These are phyloP conservation scores for Heliconius congener DNA, from an alignment of 1,140 invertebrate species.

Conservation along the genomic window DNA sequence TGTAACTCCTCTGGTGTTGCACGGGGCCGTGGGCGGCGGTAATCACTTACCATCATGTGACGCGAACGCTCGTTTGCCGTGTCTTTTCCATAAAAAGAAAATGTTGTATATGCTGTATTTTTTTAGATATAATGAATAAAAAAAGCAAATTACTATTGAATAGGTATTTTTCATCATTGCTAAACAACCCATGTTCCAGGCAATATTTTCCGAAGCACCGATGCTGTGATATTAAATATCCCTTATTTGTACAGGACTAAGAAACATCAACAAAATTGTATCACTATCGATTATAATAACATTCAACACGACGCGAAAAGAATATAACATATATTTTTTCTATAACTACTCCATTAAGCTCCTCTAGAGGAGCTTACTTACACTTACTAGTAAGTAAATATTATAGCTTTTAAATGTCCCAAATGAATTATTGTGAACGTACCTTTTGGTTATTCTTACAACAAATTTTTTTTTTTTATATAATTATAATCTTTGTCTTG, in stretches of 20 bases:
- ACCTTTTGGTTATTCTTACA: no score
- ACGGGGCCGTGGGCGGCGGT: no score
- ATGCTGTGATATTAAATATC: conserved; percentile 19
- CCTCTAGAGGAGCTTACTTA: not conserved
- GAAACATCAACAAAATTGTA: conserved; percentile 25
- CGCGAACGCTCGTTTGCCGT: no score
- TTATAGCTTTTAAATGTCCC: not conserved
- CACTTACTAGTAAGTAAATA: not conserved
- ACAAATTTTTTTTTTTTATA: no score
- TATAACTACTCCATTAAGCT: conserved; percentile 1
- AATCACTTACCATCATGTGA: no score
- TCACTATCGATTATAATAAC: conserved; percentile 26
- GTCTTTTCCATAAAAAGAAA: no score
- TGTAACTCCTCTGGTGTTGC: no score
- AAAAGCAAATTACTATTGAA: conserved; percentile 11
- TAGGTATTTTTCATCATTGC: conserved; percentile 14
- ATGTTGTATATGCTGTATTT: not conserved
- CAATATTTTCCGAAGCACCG: conserved; percentile 27
- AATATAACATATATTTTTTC: conserved; percentile 6
- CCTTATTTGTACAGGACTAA: conserved; percentile 27
- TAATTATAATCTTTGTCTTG: no score
- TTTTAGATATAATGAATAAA: not conserved
- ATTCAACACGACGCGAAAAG: not conserved
- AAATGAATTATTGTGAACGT: not conserved
- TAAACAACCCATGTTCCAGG: conserved; percentile 20